phyloP scores from a whole-genome alignment of 64 coral and sea anemone species.

The Hydrozoanthus tunicans region DNA sequence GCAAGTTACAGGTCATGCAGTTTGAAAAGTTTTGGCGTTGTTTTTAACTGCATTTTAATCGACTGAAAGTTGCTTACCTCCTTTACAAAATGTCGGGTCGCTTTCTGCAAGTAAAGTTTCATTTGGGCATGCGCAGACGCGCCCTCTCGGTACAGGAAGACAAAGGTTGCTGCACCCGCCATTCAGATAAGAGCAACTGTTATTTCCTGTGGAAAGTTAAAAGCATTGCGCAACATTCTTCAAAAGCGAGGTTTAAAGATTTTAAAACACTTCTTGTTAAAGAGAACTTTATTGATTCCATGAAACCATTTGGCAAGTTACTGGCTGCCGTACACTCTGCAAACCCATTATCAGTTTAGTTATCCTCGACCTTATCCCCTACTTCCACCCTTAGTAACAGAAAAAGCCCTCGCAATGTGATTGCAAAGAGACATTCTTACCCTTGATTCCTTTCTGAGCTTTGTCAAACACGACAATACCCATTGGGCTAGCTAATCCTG shows the following conservation, averaged over 20 bases:
- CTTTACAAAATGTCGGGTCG: slow-evolving; percentile 10
- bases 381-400: too few species aligned
- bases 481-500: not conserved
- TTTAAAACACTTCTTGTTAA: too few species aligned
- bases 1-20: not conserved
- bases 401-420: too few species aligned
- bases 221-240: too few species aligned
- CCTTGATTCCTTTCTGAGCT: not conserved
- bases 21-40: not conserved
- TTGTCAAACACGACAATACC: slow-evolving; percentile 13
- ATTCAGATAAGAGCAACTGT: slow-evolving; percentile 33
- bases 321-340: too few species aligned
- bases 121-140: slow-evolving; percentile 33
- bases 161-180: slow-evolving; percentile 1
- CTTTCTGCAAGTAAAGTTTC: slow-evolving; percentile 9
- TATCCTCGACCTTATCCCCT: too few species aligned
- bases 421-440: not conserved
- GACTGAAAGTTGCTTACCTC: not conserved
- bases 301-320: too few species aligned
- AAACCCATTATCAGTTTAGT: too few species aligned
- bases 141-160: slow-evolving; percentile 12
- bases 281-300: too few species aligned
- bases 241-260: too few species aligned
- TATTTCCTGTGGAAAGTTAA: not conserved
- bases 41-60: not conserved